Base-by-base conservation (phyloP, 2,797 vertebrate genomes). In the Paramormyrops hopkinsi region DNA sequence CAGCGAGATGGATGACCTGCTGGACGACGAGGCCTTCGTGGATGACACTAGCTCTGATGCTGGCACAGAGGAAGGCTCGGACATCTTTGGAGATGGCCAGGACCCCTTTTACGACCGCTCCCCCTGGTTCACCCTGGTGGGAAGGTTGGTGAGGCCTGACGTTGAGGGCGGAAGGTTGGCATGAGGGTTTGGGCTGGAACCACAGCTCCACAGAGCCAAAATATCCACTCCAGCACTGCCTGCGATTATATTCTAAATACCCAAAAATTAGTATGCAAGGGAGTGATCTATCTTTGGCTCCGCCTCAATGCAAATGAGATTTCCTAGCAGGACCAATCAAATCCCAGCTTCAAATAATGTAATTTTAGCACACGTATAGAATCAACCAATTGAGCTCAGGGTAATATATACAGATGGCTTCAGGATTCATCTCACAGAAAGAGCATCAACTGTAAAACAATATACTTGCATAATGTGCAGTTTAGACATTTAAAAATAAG, bases 51-150 rank as follows among this genome's bases (percentile, higher is more conserved):
- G 99, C 96, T 99, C 99, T 1, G 99, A 99, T 90, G 97, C 96
- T 22, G 98, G 99, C 93, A 99, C 97, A 0, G 98, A 99, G 95
- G 99, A 99, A 95, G 98, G 98, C 93, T 98, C 98, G 0, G 99
- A 99, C 92, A 97, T 99, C 96, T 99, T 99, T 97, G 98, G 96
- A 92, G 99, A 99, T 29, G 99, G 99, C 93, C 98, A 97, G 92
- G 99, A 99, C 95, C 99, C 99, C 88, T 99, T 99, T 97, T 99
- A 99, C 91, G 99, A 99, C 97, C 97, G 99, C 92, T 99, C 98
- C 96, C 98, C 99, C 94, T 99, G 99, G 99, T 99, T 99, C 97
- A 99, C 97, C 96, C 97, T 99, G 96, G 98, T 99, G 97, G 99
- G 99, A 98, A 99, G 99, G 99, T 99, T 99, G 98, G 99, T 98